Percentiles rank a stretch among this genome's conserved stretches.
These are phyloP conservation scores for Drosophila yakuba DNA, from an alignment of 1,140 invertebrate genomes.

Conservation along the genomic window DNA sequence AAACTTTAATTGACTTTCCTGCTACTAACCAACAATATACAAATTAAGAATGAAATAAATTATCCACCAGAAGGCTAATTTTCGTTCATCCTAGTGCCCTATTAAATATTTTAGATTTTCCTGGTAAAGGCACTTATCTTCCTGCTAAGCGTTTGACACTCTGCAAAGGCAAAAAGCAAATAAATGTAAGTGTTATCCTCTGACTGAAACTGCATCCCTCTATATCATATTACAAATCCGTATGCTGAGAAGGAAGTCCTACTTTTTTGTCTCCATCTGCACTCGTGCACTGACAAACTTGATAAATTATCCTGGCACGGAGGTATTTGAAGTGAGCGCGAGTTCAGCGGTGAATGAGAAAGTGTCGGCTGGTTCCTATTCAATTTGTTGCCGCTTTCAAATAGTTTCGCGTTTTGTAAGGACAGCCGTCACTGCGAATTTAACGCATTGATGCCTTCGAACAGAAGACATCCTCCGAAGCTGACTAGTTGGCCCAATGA, in stretches of 20 bases:
- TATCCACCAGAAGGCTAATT: background rate
- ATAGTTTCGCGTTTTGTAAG: slow-evolving; percentile 35
- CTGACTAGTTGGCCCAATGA: slow-evolving; percentile 39
- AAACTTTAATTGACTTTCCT: background rate
- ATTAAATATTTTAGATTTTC: slow-evolving; percentile 5
- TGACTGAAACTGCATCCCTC: slow-evolving; percentile 23
- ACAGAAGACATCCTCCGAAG: slow-evolving; percentile 38
- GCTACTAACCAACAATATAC: background rate
- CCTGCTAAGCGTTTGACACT: slow-evolving; percentile 26
- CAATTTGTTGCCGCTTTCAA: slow-evolving; percentile 58
- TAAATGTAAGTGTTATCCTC: slow-evolving; percentile 51
- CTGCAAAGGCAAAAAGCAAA: slow-evolving; percentile 26
- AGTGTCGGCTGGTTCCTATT: slow-evolving; percentile 66
- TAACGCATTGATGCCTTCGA: slow-evolving; percentile 55
- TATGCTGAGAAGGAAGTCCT: background rate
- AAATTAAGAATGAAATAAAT: background rate
- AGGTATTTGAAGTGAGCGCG: slow-evolving; percentile 18
- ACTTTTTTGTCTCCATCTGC: slow-evolving; percentile 21
- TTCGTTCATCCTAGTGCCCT: background rate
- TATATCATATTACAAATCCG: slow-evolving; percentile 40
- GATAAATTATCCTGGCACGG: slow-evolving; percentile 42
- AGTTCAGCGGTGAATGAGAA: slow-evolving; percentile 14
- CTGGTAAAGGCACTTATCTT: slow-evolving; percentile 2
- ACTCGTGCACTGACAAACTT: slow-evolving; percentile 38
- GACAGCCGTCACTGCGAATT: slow-evolving; percentile 44